phyloP scores from a whole-genome alignment of 2,113 vertebrate genomes.

The Planiliza haematocheilus region DNA sequence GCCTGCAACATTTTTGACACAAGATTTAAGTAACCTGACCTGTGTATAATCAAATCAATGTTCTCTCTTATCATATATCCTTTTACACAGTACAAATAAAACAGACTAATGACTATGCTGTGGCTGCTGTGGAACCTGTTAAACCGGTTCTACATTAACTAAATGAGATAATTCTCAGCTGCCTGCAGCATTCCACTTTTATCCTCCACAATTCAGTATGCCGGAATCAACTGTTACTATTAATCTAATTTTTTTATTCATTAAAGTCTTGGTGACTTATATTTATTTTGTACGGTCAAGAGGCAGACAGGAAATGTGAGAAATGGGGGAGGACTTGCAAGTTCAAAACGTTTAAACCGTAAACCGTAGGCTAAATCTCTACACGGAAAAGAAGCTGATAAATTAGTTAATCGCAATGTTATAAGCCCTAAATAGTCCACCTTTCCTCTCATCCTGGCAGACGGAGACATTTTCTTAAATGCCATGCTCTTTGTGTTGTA shows the following conservation, averaged over 20 bases:
- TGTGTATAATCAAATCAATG: neutral
- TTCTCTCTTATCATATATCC: neutral
- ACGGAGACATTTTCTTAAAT: conserved; percentile 28
- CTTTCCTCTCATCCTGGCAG: neutral
- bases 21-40: neutral
- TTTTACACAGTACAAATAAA: neutral
- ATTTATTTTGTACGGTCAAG: neutral
- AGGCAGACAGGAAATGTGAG: neutral
- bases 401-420: too few relatives aligned
- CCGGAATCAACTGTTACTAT: neutral
- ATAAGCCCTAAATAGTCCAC: too few relatives aligned
- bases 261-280: neutral
- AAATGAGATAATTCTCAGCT: neutral
- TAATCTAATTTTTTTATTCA: neutral
- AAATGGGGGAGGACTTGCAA: neutral
- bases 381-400: too few relatives aligned
- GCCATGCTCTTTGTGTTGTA: neutral
- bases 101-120: neutral
- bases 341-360: too few relatives aligned
- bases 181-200: conserved; percentile 8
- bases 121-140: neutral
- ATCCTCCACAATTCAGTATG: neutral
- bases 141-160: conserved; percentile 21
- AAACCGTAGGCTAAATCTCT: too few relatives aligned
- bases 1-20: neutral